phyloP scores from a whole-genome alignment of 2,888 invertebrate genomes.

The Drosophila histrio region DNA sequence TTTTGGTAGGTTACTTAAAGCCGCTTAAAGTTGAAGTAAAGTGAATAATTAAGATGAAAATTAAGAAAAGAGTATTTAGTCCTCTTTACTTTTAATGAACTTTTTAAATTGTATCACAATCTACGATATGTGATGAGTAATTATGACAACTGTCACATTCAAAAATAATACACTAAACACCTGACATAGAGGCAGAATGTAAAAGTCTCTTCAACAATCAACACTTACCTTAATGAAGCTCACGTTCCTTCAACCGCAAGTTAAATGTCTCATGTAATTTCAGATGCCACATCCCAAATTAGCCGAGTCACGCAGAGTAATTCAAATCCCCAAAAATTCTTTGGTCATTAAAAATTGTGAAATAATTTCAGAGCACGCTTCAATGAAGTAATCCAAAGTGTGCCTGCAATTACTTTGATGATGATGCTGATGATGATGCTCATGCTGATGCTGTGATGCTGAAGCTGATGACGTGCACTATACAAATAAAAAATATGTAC shows the following conservation, averaged over 20 bases:
- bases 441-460: slow-evolving; percentile 31
- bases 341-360: slow-evolving; percentile 47
- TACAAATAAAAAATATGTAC: not conserved
- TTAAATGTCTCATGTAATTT: slow-evolving; percentile 32
- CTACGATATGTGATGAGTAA: not conserved
- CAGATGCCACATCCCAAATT: slow-evolving; percentile 24
- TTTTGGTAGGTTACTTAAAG: slow-evolving; percentile 19
- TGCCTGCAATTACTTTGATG: slow-evolving; percentile 72
- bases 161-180: slow-evolving; percentile 1
- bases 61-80: not conserved
- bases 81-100: not conserved
- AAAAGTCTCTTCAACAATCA: not conserved
- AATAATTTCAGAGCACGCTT: slow-evolving; percentile 65
- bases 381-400: slow-evolving; percentile 49
- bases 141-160: not conserved
- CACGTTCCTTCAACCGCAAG: slow-evolving; percentile 17
- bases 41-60: slow-evolving; percentile 18
- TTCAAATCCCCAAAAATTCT: slow-evolving; percentile 25
- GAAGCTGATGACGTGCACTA: slow-evolving; percentile 16
- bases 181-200: not conserved
- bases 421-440: slow-evolving; percentile 36
- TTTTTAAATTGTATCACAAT: not conserved
- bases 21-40: slow-evolving; percentile 2
- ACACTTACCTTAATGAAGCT: slow-evolving; percentile 11
- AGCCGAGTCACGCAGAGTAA: slow-evolving; percentile 37